Conservation (phyloP, 2,797 vertebrate genomes). For the Euthynnus affinis region DNA sequence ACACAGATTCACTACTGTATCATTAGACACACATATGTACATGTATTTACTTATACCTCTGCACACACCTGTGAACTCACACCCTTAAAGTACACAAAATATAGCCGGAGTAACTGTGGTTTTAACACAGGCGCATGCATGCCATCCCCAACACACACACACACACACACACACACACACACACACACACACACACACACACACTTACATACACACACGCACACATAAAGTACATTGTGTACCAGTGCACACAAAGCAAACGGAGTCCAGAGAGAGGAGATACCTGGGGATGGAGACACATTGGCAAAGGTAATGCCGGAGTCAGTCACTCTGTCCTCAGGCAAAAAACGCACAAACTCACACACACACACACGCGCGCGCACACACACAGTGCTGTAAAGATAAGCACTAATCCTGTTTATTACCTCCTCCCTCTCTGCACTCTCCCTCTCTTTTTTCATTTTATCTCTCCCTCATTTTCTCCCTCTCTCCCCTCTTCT, state of each 20-base stretch:
- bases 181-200: slow-evolving; percentile 12
- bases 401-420: slow-evolving; percentile 84
- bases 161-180: slow-evolving; percentile 10
- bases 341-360: slow-evolving; percentile 48
- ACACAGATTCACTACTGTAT: slow-evolving; percentile 22
- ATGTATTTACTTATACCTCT: slow-evolving; percentile 37
- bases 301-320: slow-evolving; percentile 73
- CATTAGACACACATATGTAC: slow-evolving; percentile 28
- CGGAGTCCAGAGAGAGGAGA: slow-evolving; percentile 67
- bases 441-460: slow-evolving; percentile 72
- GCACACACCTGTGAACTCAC: slow-evolving; percentile 16
- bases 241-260: slow-evolving; percentile 56
- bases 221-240: slow-evolving; percentile 51
- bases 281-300: slow-evolving; percentile 75
- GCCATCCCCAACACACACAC: slow-evolving; percentile 12
- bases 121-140: slow-evolving; percentile 12
- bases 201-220: background rate
- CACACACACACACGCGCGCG: background rate
- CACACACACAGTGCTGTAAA: slow-evolving; percentile 63
- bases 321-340: slow-evolving; percentile 76
- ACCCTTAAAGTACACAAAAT: slow-evolving; percentile 33
- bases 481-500: slow-evolving; percentile 56
- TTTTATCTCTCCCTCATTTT: slow-evolving; percentile 68
- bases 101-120: slow-evolving; percentile 21
- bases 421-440: slow-evolving; percentile 77